phyloP scores from a whole-genome alignment of 2,888 invertebrate genomes.

The Drosophila kanekoi region DNA sequence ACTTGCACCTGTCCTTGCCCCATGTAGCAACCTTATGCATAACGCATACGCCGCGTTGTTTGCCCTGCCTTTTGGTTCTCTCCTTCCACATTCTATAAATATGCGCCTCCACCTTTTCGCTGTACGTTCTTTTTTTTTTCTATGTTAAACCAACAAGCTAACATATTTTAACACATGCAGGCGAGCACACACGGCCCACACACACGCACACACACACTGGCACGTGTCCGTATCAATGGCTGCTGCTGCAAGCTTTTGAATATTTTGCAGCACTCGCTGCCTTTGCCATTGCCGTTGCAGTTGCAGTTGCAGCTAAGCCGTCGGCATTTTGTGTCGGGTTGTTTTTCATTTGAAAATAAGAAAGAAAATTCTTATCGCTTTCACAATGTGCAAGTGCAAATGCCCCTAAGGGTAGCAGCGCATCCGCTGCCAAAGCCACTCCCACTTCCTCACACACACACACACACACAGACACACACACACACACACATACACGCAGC shows the following conservation, averaged over 20 bases:
- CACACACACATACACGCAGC: slow-evolving; percentile 10
- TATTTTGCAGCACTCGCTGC: slow-evolving; percentile 57
- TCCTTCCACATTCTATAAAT: slow-evolving; percentile 59
- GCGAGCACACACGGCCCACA: slow-evolving; percentile 40
- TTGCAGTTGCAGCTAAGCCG: slow-evolving; percentile 62
- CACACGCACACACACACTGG: slow-evolving; percentile 30
- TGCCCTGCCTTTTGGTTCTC: slow-evolving; percentile 37
- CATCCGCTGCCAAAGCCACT: slow-evolving; percentile 47
- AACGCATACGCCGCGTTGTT: slow-evolving; percentile 61
- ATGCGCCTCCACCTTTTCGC: slow-evolving; percentile 74
- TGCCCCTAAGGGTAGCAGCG: slow-evolving; percentile 71
- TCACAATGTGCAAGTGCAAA: slow-evolving; percentile 74
- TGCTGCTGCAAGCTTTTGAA: slow-evolving; percentile 67
- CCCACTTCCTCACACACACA: slow-evolving; percentile 7
- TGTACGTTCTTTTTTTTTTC: slow-evolving; percentile 56
- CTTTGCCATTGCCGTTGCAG: slow-evolving; percentile 28
- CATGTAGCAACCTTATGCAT: slow-evolving; percentile 49
- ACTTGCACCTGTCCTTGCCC: slow-evolving; percentile 17
- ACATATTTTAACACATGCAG: slow-evolving; percentile 78
- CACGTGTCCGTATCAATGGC: slow-evolving; percentile 77
- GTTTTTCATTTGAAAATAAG: slow-evolving; percentile 78
- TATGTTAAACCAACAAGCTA: slow-evolving; percentile 78
- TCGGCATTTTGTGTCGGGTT: slow-evolving; percentile 70
- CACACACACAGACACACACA: slow-evolving; percentile 9
- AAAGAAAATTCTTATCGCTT: slow-evolving; percentile 79